Percentiles rank a stretch among this genome's conserved stretches.
Conservation (phyloP, 2,113 vertebrate species). For the Sisor rabdophorus region DNA sequence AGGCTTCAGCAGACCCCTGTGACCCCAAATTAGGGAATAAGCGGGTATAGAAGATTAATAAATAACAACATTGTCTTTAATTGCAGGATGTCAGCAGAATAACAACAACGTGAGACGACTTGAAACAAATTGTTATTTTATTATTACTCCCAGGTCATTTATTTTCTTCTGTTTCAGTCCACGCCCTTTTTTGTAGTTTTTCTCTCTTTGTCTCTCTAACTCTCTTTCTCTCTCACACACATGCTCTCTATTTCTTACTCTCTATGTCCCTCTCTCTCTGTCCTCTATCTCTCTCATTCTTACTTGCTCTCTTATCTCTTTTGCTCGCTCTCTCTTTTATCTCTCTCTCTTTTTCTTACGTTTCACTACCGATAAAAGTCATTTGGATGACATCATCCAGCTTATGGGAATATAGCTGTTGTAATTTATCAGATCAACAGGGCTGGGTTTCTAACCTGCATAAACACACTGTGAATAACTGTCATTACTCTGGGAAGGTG, state of each 20-base stretch:
- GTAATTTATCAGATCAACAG: conserved; percentile 44
- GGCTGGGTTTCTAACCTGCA: neutral
- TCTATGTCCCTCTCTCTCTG: neutral
- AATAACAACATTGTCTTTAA: too few species aligned
- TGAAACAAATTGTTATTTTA: too few species aligned
- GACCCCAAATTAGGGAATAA: too few species aligned
- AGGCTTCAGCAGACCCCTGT: too few species aligned
- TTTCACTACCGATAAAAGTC: conserved; percentile 14
- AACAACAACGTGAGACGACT: neutral
- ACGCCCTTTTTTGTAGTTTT: too few species aligned
- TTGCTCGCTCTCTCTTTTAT: neutral
- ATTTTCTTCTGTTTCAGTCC: too few species aligned
- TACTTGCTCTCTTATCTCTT: conserved; percentile 14
- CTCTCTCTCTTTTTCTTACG: conserved; percentile 30
- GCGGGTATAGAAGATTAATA: too few species aligned
- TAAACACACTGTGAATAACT: neutral
- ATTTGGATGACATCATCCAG: conserved; percentile 56
- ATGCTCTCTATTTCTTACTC: conserved; percentile 27
- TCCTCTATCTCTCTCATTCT: conserved; percentile 8
- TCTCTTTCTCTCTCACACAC: neutral
- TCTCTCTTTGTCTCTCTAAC: too few species aligned
- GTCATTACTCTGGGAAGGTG: neutral
- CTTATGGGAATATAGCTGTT: conserved; percentile 51
- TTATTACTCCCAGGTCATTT: too few species aligned
- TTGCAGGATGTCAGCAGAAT: too few species aligned